Conservation (phyloP, 2,113 vertebrate species). For the Alectura lathami region DNA sequence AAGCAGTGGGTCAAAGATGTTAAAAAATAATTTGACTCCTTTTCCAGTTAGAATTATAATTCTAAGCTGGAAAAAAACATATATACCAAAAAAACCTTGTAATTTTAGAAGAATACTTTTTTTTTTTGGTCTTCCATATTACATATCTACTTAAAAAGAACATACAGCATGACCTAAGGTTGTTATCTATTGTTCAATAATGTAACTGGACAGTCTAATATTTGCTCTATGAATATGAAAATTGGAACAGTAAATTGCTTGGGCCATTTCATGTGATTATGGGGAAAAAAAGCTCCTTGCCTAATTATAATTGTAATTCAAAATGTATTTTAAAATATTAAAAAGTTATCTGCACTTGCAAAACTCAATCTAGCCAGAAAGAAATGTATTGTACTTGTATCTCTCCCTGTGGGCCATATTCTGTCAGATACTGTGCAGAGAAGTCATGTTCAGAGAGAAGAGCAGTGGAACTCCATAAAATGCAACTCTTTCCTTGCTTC, state of each 20-base stretch:
- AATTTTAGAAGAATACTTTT: neutral
- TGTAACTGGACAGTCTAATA: constrained; percentile 54
- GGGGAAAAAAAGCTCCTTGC: neutral
- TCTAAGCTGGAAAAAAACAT: neutral
- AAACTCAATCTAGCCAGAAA: neutral
- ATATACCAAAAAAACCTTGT: fast-evolving
- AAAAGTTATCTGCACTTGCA: constrained; percentile 45
- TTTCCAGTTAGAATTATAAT: neutral
- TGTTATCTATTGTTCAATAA: constrained; percentile 47
- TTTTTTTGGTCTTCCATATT: neutral
- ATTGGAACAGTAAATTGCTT: constrained; percentile 38
- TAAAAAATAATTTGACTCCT: neutral
- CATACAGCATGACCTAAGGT: neutral
- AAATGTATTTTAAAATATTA: constrained; percentile 64
- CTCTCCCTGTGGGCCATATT: neutral
- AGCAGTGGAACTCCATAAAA: neutral
- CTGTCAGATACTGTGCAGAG: neutral
- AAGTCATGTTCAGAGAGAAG: neutral
- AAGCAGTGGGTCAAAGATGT: neutral
- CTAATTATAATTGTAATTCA: constrained; percentile 64
- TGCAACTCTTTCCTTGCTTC: neutral
- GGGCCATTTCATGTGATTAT: constrained; percentile 29
- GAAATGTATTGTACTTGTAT: neutral
- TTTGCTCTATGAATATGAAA: constrained; percentile 57
- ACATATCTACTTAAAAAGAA: neutral